Evolutionary conservation across 2,113 vertebrate genomes (phyloP).

Genomic region (Platycercus adscitus): DNA sequence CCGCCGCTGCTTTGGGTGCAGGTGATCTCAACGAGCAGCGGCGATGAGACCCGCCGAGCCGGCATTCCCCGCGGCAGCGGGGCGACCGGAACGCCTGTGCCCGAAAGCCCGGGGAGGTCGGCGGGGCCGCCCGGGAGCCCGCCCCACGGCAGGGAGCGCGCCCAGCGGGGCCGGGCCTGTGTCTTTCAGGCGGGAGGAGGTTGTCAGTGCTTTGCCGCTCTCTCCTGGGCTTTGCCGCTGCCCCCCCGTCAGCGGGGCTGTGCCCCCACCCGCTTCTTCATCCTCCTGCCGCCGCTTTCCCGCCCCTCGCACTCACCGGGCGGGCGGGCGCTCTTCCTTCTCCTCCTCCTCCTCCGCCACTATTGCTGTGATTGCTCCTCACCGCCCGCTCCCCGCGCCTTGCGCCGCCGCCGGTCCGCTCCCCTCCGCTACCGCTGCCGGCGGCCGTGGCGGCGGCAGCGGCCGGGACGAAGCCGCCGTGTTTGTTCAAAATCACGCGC

Average conservation of each 20-base stretch:
- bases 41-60: not conserved
- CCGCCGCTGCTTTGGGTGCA: not conserved
- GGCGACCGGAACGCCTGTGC: too few species aligned
- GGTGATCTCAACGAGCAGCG: not conserved
- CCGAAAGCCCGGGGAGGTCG: not conserved
- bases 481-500: slow-evolving; percentile 99
- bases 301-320: not conserved
- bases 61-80: not conserved
- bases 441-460: slow-evolving; percentile 51
- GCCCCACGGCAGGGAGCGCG: slow-evolving; percentile 20
- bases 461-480: slow-evolving; percentile 73
- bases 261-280: not conserved
- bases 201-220: not conserved
- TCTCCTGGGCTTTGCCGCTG: not conserved
- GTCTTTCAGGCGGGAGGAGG: not conserved
- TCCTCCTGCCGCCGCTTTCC: not conserved
- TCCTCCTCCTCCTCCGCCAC: not conserved
- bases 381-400: not conserved
- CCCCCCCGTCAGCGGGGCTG: not conserved
- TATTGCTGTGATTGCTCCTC: not conserved
- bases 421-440: not conserved
- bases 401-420: slow-evolving; percentile 44
- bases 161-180: not conserved
- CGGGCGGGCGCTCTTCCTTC: not conserved
- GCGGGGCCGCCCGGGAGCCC: not conserved